Base-by-base conservation (phyloP, 2,113 vertebrate species). In the Lathamus discolor region DNA sequence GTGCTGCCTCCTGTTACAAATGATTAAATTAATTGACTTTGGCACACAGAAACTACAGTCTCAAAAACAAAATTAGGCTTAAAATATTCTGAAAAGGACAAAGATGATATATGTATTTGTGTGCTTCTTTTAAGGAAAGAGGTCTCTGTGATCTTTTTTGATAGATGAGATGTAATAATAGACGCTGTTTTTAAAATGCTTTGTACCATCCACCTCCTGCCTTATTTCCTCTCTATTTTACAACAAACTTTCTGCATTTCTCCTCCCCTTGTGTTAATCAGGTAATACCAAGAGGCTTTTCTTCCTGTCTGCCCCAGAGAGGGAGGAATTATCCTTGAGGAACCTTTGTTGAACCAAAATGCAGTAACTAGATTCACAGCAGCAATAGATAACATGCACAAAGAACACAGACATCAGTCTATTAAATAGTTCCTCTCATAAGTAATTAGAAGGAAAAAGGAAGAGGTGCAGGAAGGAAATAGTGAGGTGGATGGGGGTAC, bases 1-100 rank as follows among this genome's bases (percentile, higher is more conserved):
- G 9, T 18, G 43, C 28, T 88, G 61, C 62, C 61, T 89, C 72
- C 66, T 35, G 33, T 72, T 93, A 86, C 23, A 68, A 97, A 96
- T 16, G 7, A 86, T 22, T 37, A 88, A 52, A 76, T 75, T 94
- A 80, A 95, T 75, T 87, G 63, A 77, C 52, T 85, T 62, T 63
- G 88, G 78, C 82, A 92, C 11, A 6, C 3, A 85, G 70, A 75
- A 93, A 90, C 77, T 49, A 86, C 14, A 86, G 64, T 76, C 25
- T 63, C 3, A 4, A 91, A 72, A 77, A 14, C 44, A 94, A 96
- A 88, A 80, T 75, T 20, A 70, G 77, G 62, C 64, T 92, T 28
- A 91, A 94, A 78, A 93, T 54, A 94, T 14, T 81, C 72, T 59
- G 75, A 54, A 39, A 88, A 57, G 68, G 39, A 25, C 52, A 41